phyloP scores from a whole-genome alignment of 2,797 vertebrate genomes.

The Pipistrellus nathusii region DNA sequence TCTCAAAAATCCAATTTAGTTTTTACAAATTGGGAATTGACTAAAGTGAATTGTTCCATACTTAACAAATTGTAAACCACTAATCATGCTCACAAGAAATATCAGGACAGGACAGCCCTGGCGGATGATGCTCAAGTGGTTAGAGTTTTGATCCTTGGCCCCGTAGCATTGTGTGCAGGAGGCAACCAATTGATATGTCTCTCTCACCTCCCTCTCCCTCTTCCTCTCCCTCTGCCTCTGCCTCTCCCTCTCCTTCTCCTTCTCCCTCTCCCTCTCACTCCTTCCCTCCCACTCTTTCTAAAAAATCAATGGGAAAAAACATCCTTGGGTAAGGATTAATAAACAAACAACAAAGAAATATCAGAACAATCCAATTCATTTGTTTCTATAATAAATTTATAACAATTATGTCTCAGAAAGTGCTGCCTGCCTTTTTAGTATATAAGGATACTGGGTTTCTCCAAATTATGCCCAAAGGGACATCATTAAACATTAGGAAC shows the following conservation, averaged over 20 bases:
- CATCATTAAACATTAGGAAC: neutral
- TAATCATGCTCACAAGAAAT: neutral
- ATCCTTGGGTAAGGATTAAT: no score
- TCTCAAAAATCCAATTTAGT: constrained; percentile 4
- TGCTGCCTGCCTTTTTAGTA: neutral
- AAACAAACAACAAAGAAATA: neutral
- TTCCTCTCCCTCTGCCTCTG: no score
- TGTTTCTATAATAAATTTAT: neutral
- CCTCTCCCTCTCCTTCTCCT: neutral
- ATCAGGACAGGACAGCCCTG: neutral
- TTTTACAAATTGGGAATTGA: neutral
- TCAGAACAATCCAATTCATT: neutral
- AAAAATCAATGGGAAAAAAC: no score
- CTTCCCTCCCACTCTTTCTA: no score
- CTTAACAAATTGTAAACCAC: neutral
- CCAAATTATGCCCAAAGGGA: neutral
- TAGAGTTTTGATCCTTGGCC: no score
- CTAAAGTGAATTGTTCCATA: neutral
- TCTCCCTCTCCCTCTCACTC: no score
- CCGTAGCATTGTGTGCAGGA: no score
- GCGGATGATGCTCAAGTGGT: no score
- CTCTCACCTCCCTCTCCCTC: no score
- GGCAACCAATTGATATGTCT: no score
- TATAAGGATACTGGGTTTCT: neutral
- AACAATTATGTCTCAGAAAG: neutral